Evolutionary conservation across 2,888 invertebrate genomes (phyloP).

Genomic region (Microplitis deprimator): DNA sequence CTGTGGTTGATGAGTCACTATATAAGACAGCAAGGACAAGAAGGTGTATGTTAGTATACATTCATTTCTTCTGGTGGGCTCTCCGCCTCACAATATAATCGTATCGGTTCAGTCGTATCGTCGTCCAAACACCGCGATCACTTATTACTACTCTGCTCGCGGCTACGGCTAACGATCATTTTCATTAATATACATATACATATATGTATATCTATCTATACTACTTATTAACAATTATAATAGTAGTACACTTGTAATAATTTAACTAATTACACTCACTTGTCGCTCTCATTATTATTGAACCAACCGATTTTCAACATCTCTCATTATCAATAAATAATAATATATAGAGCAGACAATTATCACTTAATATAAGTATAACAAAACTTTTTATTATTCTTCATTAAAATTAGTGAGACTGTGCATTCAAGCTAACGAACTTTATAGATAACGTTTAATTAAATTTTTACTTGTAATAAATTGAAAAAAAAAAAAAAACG

Average conservation of each 20-base stretch:
- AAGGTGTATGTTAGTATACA: constrained; percentile 70
- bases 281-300: background rate
- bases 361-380: background rate
- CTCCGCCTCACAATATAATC: constrained; percentile 52
- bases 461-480: background rate
- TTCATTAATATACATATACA: background rate
- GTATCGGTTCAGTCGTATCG: constrained; percentile 8
- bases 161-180: background rate
- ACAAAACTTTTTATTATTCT: background rate
- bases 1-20: constrained; percentile 70
- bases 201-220: background rate
- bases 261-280: background rate
- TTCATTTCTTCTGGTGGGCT: constrained; percentile 68
- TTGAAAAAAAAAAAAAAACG: constrained; percentile 21
- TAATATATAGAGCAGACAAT: background rate
- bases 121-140: background rate
- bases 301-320: background rate
- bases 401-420: background rate
- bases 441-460: background rate
- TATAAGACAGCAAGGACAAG: constrained; percentile 72
- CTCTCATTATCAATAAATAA: background rate
- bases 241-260: background rate
- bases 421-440: background rate
- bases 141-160: background rate
- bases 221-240: background rate